Base-by-base conservation (phyloP, 2,113 vertebrate genomes). In the Ctenomys sociabilis region DNA sequence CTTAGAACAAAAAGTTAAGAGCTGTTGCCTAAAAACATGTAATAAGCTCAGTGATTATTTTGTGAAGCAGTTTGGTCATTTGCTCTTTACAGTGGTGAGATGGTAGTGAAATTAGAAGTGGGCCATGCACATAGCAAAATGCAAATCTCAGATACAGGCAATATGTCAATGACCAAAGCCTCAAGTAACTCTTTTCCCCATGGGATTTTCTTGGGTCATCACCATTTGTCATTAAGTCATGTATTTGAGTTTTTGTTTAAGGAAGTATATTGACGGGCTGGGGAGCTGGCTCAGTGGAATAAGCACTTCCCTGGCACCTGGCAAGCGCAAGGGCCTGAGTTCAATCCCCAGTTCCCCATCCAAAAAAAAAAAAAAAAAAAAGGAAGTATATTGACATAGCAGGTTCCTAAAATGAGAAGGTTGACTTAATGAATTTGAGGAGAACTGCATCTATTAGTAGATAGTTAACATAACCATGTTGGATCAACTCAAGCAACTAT, bases 1-100 rank as follows among this genome's bases (percentile, higher is more conserved):
- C 91, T 61, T 78, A 59, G 49, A 81, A 84, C 6, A 64, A 85
- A 90, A 93, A 85, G 32, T 89, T 54, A 17, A 77, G 66, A 86
- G 63, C 43, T 94, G 68, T 80, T 77, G 68, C 45, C 61, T 91
- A 37, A 93, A 96, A 90, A 45, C 21, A 88, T 1, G 0, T 59
- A 70, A 82, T 13, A 43, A n/a, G 14, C 37, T 75, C 45, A n/a
- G 30, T 35, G 82, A 95, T 57, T 87, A 72, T 92, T 72, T 40
- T 24, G 7, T 14, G 77, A 90, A 45, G 68, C 73, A 70, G 8
- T 49, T 93, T 92, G 43, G 43, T 85, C 37, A 70, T 84, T 87
- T 77, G 64, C 54, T 87, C 30, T 86, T 68, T 43, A 92, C 66
- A 92, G 32, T 66, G 85, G 49, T 21, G 37, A 92, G n/a, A 32